These are phyloP conservation scores for Cryptomyrus ogoouensis DNA, from an alignment of 2,113 vertebrate genomes.

Conservation along the genomic window DNA sequence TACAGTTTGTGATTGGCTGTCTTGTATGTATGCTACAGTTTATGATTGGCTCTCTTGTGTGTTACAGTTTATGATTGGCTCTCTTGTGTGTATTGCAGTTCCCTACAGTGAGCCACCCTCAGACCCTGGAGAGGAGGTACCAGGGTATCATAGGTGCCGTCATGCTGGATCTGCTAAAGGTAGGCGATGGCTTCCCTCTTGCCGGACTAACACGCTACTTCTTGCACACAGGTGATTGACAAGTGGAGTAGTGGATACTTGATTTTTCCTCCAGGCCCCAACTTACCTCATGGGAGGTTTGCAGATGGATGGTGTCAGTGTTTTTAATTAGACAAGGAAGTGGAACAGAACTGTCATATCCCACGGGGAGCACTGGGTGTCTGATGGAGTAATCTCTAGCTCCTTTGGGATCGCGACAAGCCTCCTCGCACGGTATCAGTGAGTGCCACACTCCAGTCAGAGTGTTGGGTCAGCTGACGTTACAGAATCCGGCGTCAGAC, in stretches of 20 bases:
- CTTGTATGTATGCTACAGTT: not conserved
- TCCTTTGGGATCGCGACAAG: not conserved
- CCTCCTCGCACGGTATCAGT: not conserved
- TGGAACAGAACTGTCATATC: conserved; percentile 1
- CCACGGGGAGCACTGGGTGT: not conserved
- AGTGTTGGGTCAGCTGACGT: not conserved
- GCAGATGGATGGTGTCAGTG: not conserved
- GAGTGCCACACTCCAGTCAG: not conserved
- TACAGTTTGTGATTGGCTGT: not conserved
- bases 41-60: not conserved
- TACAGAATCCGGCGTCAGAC: conserved; percentile 47
- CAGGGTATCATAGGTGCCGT: conserved; percentile 88
- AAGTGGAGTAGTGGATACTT: not conserved
- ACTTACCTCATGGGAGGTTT: not conserved
- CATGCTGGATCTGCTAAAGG: conserved; percentile 95
- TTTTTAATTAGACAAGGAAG: conserved; percentile 10
- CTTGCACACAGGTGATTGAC: not conserved
- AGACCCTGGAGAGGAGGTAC: conserved; percentile 91
- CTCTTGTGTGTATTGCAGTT: conserved; percentile 63
- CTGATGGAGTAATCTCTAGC: not conserved
- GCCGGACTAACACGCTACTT: not conserved
- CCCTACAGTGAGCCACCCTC: conserved; percentile 93
- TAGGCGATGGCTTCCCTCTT: conserved; percentile 42
- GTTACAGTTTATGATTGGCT: not conserved
- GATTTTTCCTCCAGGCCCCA: not conserved